Base-by-base conservation (phyloP, 2,888 invertebrate genomes). In the Tricholauxania praeusta region DNA sequence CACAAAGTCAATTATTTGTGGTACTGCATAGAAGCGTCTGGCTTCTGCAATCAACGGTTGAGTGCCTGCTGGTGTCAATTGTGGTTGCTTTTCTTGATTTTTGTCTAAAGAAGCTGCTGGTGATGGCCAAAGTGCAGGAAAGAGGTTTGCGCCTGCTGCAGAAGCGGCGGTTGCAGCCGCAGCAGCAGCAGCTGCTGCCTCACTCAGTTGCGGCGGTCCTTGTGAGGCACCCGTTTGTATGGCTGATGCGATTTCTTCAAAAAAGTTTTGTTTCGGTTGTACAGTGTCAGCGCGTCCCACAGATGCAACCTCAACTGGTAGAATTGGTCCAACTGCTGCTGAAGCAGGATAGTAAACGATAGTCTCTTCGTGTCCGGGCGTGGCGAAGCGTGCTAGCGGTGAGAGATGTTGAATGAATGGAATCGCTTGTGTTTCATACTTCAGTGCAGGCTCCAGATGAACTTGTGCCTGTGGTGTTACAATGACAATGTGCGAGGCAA, bases 391-490 rank as follows among this genome's bases (percentile, higher is more conserved):
- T 12, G 85, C 86, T 71, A 85, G 72, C 3, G 86, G 86, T 17
- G 84, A 80, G 39, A 87, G 78, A 52, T 86, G 84, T 49, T 86
- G 86, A 55, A 86, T 79, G 47, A 80, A 63, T 3, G 79, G 73
- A 14, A 28, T 28, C 74, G 62, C 52, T 15, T 60, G 52, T 15
- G 68, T 48, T 47, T 76, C 77, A 70, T 79, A 85, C 53, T 83
- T 84, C 17, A 84, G 51, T 12, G 85, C 80, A 12, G 86, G 83
- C 70, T 86, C 86, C 72, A 87, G 75, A 63, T 84, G 86, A 52
- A 86, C 78, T 78, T 87, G 87, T 0, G 87, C 85, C 74, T 87
- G 86, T 8, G 87, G 87, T 19, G 85, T 87, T 19, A 87, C 82
- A 74, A 87, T 85, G 51, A 87, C 80, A 74, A 86, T 84, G 65